phyloP scores from a whole-genome alignment of 2,888 invertebrate species.

The Pemphredon lugubris region DNA sequence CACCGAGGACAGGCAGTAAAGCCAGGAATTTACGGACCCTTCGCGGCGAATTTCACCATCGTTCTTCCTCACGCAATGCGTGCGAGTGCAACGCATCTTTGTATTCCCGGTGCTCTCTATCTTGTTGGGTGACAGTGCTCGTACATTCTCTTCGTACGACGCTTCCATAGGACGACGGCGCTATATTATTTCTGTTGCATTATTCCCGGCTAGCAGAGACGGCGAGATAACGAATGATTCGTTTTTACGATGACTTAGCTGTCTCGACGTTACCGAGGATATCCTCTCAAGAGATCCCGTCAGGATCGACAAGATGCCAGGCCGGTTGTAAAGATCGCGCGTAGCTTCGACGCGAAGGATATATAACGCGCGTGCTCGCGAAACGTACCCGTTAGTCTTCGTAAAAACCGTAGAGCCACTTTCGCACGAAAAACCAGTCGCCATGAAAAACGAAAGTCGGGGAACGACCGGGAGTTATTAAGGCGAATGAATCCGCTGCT shows the following conservation, averaged over 20 bases:
- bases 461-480: constrained; percentile 25
- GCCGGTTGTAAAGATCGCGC: no score
- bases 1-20: constrained; percentile 62
- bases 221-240: background rate
- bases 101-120: constrained; percentile 36
- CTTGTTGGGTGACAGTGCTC: constrained; percentile 31
- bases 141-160: constrained; percentile 25
- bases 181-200: constrained; percentile 11
- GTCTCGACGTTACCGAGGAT: background rate
- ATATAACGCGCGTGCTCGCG: background rate
- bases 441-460: constrained; percentile 45
- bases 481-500: constrained; percentile 23
- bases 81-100: constrained; percentile 33
- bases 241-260: constrained; percentile 18
- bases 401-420: constrained; percentile 15
- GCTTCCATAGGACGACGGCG: background rate
- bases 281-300: no score
- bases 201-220: background rate
- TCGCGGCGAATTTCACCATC: constrained; percentile 49
- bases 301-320: no score
- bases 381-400: constrained; percentile 7
- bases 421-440: constrained; percentile 57
- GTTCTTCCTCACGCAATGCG: constrained; percentile 51
- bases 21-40: constrained; percentile 56
- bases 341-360: background rate